phyloP scores from a whole-genome alignment of 2,113 vertebrate species.

The Agapornis roseicollis region DNA sequence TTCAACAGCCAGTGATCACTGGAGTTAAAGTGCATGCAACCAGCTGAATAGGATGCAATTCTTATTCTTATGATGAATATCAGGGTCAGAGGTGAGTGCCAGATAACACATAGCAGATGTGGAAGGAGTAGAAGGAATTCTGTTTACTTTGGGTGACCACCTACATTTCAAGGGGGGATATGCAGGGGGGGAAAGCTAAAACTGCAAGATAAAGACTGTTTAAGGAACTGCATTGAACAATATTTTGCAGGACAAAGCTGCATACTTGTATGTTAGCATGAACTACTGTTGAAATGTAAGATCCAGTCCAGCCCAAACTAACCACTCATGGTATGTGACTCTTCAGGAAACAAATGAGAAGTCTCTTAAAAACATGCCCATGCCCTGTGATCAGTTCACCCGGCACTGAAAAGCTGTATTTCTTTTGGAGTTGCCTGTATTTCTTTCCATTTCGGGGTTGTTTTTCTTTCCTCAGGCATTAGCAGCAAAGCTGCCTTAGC shows the following conservation, averaged over 20 bases:
- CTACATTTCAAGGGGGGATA: not conserved
- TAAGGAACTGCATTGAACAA: not conserved
- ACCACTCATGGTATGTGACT: not conserved
- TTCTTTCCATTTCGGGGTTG: not conserved
- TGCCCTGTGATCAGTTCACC: not conserved
- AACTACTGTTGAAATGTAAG: not conserved
- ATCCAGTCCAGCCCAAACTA: not conserved
- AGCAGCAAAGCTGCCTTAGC: not conserved
- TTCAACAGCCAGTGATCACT: constrained; percentile 13
- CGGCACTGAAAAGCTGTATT: not conserved
- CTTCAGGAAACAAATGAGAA: not conserved
- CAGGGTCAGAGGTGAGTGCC: constrained; percentile 53
- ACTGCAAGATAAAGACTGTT: constrained; percentile 1
- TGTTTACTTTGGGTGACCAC: constrained; percentile 58
- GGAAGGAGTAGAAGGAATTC: constrained; percentile 56
- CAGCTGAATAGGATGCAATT: constrained; percentile 46
- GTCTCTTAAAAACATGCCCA: not conserved
- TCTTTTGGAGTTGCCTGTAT: not conserved
- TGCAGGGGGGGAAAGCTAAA: not conserved
- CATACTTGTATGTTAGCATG: not conserved
- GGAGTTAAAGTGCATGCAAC: constrained; percentile 42
- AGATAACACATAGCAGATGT: constrained; percentile 59
- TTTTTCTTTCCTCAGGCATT: not conserved
- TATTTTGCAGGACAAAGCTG: not conserved
- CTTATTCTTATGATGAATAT: constrained; percentile 63